These are phyloP conservation scores for Marronus borbonicus DNA, from an alignment of 2,888 invertebrate species.

Conservation along the genomic window DNA sequence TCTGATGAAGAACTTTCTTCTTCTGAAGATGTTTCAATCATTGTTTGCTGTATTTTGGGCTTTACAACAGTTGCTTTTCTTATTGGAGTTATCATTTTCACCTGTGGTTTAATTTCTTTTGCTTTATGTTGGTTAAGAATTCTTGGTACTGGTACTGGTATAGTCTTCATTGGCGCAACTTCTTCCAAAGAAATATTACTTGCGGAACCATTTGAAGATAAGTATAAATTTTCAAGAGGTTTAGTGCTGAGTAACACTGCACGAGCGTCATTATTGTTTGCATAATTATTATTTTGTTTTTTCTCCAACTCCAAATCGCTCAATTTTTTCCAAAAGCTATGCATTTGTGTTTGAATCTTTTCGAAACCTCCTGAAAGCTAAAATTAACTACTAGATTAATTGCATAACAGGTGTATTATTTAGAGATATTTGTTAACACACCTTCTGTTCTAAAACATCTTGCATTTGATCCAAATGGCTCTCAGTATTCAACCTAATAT, in stretches of 20 bases:
- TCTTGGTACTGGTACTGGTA: conserved; percentile 29
- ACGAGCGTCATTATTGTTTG: background rate
- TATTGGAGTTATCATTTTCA: background rate
- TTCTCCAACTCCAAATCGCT: conserved; percentile 61
- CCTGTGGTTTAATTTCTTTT: background rate
- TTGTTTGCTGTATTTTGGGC: background rate
- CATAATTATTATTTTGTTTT: conserved; percentile 34
- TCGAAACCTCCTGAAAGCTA: conserved; percentile 63
- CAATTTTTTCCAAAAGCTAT: conserved; percentile 65
- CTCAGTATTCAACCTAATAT: conserved; percentile 47
- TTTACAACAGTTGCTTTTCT: conserved; percentile 2
- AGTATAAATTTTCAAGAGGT: background rate
- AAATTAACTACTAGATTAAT: conserved; percentile 43
- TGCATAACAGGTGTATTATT: conserved; percentile 45
- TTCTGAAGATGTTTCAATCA: conserved; percentile 11
- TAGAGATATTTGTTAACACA: conserved; percentile 50
- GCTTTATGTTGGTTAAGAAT: background rate
- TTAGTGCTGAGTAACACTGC: background rate
- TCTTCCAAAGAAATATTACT: conserved; percentile 14
- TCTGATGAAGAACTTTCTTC: conserved; percentile 27
- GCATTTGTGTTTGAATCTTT: conserved; percentile 67
- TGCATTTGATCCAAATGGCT: conserved; percentile 54
- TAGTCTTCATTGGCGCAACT: background rate
- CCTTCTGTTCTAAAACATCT: conserved; percentile 58
- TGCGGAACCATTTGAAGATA: conserved; percentile 1